phyloP scores from a whole-genome alignment of 2,888 invertebrate species.

The Mayetiola destructor region DNA sequence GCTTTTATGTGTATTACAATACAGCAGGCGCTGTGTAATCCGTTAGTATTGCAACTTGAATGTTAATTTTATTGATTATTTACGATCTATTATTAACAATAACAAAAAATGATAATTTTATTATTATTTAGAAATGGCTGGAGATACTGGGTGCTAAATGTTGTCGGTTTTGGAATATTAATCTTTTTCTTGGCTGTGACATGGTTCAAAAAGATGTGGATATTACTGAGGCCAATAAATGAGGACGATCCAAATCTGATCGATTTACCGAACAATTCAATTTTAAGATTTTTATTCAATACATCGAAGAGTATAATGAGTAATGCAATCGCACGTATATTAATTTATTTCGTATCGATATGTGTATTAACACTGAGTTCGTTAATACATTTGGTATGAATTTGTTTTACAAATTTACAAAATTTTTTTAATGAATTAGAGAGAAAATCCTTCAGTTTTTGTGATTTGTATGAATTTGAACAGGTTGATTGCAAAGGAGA shows the following conservation, averaged over 20 bases:
- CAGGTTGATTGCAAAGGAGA: background rate
- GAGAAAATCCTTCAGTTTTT: background rate
- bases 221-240: conserved; percentile 26
- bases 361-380: conserved; percentile 47
- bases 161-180: conserved; percentile 35
- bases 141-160: conserved; percentile 36
- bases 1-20: conserved; percentile 44
- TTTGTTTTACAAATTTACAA: background rate
- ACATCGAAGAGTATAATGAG: conserved; percentile 46
- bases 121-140: conserved; percentile 11
- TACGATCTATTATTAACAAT: background rate
- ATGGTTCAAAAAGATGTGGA: conserved; percentile 65
- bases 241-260: conserved; percentile 20
- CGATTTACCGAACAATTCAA: conserved; percentile 36
- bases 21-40: conserved; percentile 45
- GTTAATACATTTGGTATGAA: conserved; percentile 43
- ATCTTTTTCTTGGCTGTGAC: conserved; percentile 50
- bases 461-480: background rate
- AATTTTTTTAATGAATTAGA: background rate
- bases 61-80: background rate
- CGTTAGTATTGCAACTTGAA: conserved; percentile 23
- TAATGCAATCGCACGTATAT: conserved; percentile 45
- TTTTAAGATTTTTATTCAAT: conserved; percentile 44
- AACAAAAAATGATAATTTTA: conserved; percentile 11
- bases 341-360: conserved; percentile 53